Percentiles rank a stretch among this genome's conserved stretches.
These are phyloP conservation scores for Ctena decussata DNA, from an alignment of 2,888 invertebrate species.

Conservation along the genomic window DNA sequence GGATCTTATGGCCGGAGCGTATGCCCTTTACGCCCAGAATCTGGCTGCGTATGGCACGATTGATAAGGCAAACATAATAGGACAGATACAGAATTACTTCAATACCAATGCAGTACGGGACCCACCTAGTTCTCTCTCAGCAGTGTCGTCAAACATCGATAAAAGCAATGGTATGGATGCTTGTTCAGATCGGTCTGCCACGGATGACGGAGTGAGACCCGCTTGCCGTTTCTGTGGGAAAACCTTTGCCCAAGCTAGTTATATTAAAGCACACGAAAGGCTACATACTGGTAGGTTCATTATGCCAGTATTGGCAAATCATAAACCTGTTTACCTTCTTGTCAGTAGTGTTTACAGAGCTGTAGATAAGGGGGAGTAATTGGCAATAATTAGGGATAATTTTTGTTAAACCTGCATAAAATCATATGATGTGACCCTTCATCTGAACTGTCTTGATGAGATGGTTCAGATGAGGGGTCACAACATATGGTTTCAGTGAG, in stretches of 20 bases:
- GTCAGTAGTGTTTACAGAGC: too few species aligned
- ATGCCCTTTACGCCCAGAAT: conserved; percentile 67
- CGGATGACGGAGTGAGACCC: conserved; percentile 69
- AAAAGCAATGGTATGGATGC: conserved; percentile 58
- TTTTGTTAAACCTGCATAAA: too few species aligned
- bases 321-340: too few species aligned
- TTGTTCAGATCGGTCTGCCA: conserved; percentile 46
- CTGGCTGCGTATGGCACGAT: conserved; percentile 34
- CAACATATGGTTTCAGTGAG: too few species aligned
- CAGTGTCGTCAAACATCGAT: background rate
- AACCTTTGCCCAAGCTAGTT: conserved; percentile 83
- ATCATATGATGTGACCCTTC: too few species aligned
- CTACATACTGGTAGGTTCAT: conserved; percentile 77
- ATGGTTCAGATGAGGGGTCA: too few species aligned
- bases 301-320: too few species aligned
- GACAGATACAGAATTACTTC: conserved; percentile 62
- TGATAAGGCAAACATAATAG: conserved; percentile 59
- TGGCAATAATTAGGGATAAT: too few species aligned
- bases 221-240: conserved; percentile 81
- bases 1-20: conserved; percentile 78
- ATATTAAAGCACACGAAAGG: conserved; percentile 82
- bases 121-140: conserved; percentile 8
- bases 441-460: too few species aligned
- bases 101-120: conserved; percentile 58
- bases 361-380: too few species aligned